Conservation (phyloP, 2,888 invertebrate genomes). For the Crocallis elinguaria region DNA sequence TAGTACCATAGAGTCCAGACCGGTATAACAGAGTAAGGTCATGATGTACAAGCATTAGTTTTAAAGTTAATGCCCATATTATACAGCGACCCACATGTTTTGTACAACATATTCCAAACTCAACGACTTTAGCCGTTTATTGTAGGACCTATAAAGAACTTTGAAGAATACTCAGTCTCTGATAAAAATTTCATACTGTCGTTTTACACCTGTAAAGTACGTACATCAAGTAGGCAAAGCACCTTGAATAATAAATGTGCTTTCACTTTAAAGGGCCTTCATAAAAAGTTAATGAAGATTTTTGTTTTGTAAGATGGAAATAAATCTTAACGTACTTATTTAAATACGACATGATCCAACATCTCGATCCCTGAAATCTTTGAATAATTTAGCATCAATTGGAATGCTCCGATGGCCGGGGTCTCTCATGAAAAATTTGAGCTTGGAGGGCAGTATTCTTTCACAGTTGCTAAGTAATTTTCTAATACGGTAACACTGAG, state of each 20-base stretch:
- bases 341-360: slow-evolving; percentile 32
- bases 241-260: slow-evolving; percentile 21
- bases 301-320: slow-evolving; percentile 21
- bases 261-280: slow-evolving; percentile 16
- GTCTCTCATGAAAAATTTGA: slow-evolving; percentile 44
- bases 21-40: slow-evolving; percentile 28
- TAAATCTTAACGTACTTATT: slow-evolving; percentile 24
- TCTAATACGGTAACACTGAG: slow-evolving; percentile 49
- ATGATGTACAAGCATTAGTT: slow-evolving; percentile 31
- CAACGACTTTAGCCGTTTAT: slow-evolving; percentile 7
- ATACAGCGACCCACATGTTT: slow-evolving; percentile 19
- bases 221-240: background rate
- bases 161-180: background rate
- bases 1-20: slow-evolving; percentile 8
- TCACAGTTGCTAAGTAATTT: slow-evolving; percentile 40
- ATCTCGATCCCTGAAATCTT: slow-evolving; percentile 46
- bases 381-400: slow-evolving; percentile 56
- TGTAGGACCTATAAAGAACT: background rate
- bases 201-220: slow-evolving; percentile 5
- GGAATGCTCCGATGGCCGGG: slow-evolving; percentile 46
- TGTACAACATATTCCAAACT: slow-evolving; percentile 4
- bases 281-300: slow-evolving; percentile 28
- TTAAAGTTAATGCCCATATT: slow-evolving; percentile 15
- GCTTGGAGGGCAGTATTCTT: slow-evolving; percentile 34
- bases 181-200: slow-evolving; percentile 16